Base-by-base conservation (phyloP, 2,888 invertebrate genomes). In the Nudaria mundana region DNA sequence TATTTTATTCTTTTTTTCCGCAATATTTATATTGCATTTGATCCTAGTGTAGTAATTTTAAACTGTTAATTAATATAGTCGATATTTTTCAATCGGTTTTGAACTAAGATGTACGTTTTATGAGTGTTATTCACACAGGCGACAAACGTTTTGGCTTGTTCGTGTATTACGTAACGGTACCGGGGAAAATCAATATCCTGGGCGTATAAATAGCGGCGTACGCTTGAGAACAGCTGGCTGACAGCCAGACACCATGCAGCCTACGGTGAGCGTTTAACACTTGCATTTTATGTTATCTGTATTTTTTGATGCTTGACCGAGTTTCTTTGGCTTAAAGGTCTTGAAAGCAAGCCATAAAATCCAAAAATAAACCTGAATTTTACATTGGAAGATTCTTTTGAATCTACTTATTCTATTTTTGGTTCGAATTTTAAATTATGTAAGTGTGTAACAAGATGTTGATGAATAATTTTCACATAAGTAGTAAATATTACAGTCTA, bases 171-270 rank as follows among this genome's bases (percentile, higher is more conserved):
- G 83, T 83, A 88, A 88, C 80, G 48, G 76, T 78, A 73, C 81
- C 82, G 80, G 81, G 62, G 63, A 79, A 85, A 82, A 87, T 88
- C 87, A 76, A 88, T 88, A 87, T 68, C 74, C 74, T 71, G 75
- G 75, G 76, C 75, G 82, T 85, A 86, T 84, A 83, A 81, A 87
- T 86, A 88, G 82, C 77, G 68, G 60, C 66, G 75, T 62, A 71
- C 68, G 71, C 66, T 80, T 75, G 77, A 71, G 71, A 85, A 82
- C 85, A 88, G 85, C 87, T 88, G 87, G 86, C 85, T 62, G 61
- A 37, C 41, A 48, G 84, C 77, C 81, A 79, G 76, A 63, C 62
- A 66, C 48, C 63, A 84, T 88, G 87, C 86, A 86, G 76, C 75
- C 87, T 65, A 67, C 79, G 83, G 86, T 87, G 63, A 81, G 84